Evolutionary conservation across 1,140 invertebrate species (phyloP), one percentile per base, ranked within the genome.

Genomic region (Pygmarrhopalites habei): DNA sequence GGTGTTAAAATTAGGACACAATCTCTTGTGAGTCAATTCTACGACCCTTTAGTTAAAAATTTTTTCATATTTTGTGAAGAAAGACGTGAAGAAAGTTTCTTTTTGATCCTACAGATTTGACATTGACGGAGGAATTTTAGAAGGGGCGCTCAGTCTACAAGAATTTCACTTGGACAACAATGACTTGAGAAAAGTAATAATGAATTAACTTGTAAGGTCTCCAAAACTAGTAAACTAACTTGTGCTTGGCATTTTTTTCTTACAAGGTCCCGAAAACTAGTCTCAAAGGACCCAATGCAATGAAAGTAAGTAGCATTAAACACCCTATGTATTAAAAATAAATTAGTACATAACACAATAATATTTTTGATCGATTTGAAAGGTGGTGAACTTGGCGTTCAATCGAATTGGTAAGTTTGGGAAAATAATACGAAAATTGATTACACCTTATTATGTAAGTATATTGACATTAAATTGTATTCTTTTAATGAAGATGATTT

Each of bases 121-220:
- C 1, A 79, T 93, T 19, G 90, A 93, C 72, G 88, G 90, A 71
- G 89, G 89, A 1, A 82, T 92, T 32, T 80, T 93, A 2, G 88
- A 90, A 76, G 88, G 88, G 0, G 89, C 89, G 71, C 75, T 81
- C 10, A 82, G 86, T 65, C 55, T 61, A 21, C 77, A 92, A 82
- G 86, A 91, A 76, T 79, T 94, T 32, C 83, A 86, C 71, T 75
- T 93, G 65, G 86, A 90, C 73, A 78, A 83, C 51, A 94, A 94
- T 74, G 85, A 87, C 72, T 77, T 92, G 60, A 80, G 79, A 32
- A 74, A 75, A 3, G 82, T n/a, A n/a, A n/a, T n/a, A n/a, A n/a
- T n/a, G n/a, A n/a, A n/a, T n/a, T n/a, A n/a, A n/a, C n/a, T n/a
- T n/a, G n/a, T n/a, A n/a, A n/a, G n/a, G n/a, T n/a, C n/a, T n/a